Evolutionary conservation across 2,113 vertebrate species (phyloP).

Genomic region (Noctilio leporinus): DNA sequence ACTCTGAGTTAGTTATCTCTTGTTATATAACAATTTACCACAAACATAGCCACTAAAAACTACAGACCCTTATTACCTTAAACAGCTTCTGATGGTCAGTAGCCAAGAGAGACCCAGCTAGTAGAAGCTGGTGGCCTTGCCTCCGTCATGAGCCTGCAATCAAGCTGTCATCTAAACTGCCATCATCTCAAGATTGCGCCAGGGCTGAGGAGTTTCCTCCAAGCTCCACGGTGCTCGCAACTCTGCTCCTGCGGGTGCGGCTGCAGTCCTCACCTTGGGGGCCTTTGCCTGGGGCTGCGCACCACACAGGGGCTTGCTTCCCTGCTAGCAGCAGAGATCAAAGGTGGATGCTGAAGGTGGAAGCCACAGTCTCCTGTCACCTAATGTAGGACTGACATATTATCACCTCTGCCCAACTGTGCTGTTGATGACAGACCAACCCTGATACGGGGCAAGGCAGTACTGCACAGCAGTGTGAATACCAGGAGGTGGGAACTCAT

Average conservation of each 20-base stretch:
- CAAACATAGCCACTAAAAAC: background rate
- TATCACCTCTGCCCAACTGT: constrained; percentile 76
- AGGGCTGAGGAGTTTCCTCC: background rate
- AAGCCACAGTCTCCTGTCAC: background rate
- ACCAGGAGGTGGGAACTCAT: background rate
- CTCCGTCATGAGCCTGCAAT: background rate
- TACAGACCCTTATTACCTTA: background rate
- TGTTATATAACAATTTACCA: background rate
- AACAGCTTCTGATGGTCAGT: background rate
- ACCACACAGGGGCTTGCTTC: background rate
- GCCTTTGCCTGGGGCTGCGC: background rate
- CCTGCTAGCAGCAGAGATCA: background rate
- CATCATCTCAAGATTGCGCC: background rate
- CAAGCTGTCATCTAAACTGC: background rate
- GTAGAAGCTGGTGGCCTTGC: no score
- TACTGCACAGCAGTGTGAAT: background rate
- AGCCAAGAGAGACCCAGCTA: background rate
- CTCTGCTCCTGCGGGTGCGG: background rate
- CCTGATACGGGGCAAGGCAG: background rate
- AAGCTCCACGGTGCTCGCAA: background rate
- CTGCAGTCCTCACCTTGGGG: background rate
- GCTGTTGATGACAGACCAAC: background rate
- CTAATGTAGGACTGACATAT: constrained; percentile 44
- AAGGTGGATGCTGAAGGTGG: background rate
- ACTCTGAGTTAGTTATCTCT: background rate